Evolutionary conservation across 2,888 invertebrate genomes (phyloP).

Genomic region (Lithosia quadra): DNA sequence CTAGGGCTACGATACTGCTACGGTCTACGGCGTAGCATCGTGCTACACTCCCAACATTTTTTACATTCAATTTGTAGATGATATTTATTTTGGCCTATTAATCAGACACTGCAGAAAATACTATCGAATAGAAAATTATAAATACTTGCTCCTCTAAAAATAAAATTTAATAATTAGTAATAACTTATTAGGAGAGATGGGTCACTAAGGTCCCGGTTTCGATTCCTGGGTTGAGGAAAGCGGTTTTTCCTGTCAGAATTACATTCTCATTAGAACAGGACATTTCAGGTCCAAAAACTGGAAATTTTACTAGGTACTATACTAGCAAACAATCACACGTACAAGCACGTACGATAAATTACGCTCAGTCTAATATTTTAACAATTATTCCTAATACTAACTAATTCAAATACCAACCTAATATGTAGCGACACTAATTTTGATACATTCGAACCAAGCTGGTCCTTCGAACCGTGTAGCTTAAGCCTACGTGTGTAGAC

Average conservation of each 20-base stretch:
- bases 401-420: background rate
- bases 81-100: background rate
- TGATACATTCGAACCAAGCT: background rate
- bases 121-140: background rate
- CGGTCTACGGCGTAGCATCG: slow-evolving; percentile 15
- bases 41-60: slow-evolving; percentile 2
- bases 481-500: slow-evolving; percentile 4
- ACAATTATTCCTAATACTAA: no score
- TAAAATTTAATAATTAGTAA: background rate
- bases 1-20: slow-evolving; percentile 24
- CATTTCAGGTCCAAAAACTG: no score
- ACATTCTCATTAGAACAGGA: no score
- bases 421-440: background rate
- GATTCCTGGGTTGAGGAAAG: no score
- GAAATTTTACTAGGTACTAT: no score
- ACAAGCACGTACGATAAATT: no score
- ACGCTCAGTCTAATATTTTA: no score
- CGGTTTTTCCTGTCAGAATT: no score
- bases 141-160: background rate
- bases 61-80: background rate
- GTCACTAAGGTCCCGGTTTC: no score
- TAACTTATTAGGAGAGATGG: no score
- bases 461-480: background rate
- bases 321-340: no score
- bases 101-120: background rate